phyloP scores from a whole-genome alignment of 2,797 vertebrate species.

The Nothura maculosa region DNA sequence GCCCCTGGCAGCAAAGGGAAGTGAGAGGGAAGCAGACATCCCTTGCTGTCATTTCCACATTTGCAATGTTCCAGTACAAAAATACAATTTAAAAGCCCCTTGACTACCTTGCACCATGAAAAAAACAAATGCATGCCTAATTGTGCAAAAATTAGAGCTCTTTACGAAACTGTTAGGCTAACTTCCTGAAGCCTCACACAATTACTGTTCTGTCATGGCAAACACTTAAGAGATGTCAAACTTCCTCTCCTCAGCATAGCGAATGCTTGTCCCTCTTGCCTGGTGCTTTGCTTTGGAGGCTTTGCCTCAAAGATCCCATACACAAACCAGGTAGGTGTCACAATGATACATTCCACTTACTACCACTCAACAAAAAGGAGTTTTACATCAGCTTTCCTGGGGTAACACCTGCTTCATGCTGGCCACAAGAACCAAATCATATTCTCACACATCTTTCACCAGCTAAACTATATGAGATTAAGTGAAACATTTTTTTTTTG shows the following conservation, averaged over 20 bases:
- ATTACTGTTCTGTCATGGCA: not conserved
- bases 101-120: not conserved
- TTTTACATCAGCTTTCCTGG: not conserved
- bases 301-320: not conserved
- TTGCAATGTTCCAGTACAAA: not conserved
- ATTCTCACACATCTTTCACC: not conserved
- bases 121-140: not conserved
- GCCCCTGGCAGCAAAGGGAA: not conserved
- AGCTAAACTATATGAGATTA: fast-evolving
- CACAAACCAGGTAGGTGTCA: not conserved
- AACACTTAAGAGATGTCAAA: not conserved
- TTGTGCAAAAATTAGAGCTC: not conserved
- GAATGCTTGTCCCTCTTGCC: not conserved
- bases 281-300: not conserved
- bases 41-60: not conserved
- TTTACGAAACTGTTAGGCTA: not conserved
- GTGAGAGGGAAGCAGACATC: not conserved
- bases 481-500: not conserved
- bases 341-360: not conserved
- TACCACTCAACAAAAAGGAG: not conserved
- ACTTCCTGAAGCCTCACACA: not conserved
- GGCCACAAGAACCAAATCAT: not conserved
- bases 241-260: not conserved
- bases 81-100: not conserved
- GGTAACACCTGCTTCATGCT: not conserved